A percentile compares a stretch with the other conserved stretches of the same genome.
phyloP scores from a whole-genome alignment of 2,888 invertebrate species.

The Capitulum mitella region DNA sequence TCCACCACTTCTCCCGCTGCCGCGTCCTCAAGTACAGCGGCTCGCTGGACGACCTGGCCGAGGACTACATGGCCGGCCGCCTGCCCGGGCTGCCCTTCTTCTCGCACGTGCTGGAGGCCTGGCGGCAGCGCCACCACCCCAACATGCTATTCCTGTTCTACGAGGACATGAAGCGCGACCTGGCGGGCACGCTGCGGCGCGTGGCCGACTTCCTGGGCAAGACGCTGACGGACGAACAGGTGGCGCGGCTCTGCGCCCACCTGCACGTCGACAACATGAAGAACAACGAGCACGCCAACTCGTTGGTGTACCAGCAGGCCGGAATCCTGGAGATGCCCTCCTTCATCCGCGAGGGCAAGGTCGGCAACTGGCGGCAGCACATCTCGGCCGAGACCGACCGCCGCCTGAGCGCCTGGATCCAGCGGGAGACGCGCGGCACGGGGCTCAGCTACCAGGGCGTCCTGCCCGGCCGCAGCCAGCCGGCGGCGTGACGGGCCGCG shows the following conservation, averaged over 20 bases:
- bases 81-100: constrained; percentile 41
- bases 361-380: not conserved
- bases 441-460: not conserved
- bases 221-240: constrained; percentile 29
- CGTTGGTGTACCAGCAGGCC: constrained; percentile 7
- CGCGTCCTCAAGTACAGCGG: not conserved
- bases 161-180: constrained; percentile 43
- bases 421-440: not conserved
- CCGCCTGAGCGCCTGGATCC: not conserved
- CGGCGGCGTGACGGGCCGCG: too few relatives aligned
- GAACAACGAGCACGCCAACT: constrained; percentile 32
- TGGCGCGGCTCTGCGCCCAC: constrained; percentile 28
- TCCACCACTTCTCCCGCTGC: constrained; percentile 9
- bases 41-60: not conserved
- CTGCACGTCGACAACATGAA: constrained; percentile 32
- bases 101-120: constrained; percentile 42
- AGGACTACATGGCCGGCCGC: constrained; percentile 17
- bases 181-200: constrained; percentile 32
- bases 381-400: not conserved
- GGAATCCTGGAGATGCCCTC: constrained; percentile 1
- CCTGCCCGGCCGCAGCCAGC: too few relatives aligned
- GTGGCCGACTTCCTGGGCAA: constrained; percentile 37
- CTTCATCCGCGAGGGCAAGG: constrained; percentile 14
- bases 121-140: constrained; percentile 39
- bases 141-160: constrained; percentile 43